A percentile compares a stretch with the other conserved stretches of the same genome.
phyloP scores from a whole-genome alignment of 2,113 vertebrate genomes.

The Burhinus bistriatus region DNA sequence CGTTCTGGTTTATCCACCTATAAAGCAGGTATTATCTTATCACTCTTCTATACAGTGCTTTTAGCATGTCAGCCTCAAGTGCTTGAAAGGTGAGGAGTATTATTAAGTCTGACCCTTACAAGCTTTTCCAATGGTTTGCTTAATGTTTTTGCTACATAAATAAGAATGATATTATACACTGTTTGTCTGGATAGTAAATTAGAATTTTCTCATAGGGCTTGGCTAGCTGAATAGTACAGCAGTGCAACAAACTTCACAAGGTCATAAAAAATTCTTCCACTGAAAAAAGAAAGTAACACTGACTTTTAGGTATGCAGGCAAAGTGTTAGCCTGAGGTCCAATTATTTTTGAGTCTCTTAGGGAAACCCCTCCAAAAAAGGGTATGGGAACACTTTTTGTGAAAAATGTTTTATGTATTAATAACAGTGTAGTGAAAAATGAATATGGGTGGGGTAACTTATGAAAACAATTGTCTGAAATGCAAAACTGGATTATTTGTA shows the following conservation, averaged over 20 bases:
- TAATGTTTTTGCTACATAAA: constrained; percentile 1
- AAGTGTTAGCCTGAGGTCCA: background rate
- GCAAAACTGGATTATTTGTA: background rate
- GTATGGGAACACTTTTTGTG: background rate
- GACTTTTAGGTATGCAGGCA: background rate
- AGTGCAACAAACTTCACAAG: background rate
- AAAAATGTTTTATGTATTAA: background rate
- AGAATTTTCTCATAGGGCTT: background rate
- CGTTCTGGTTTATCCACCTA: constrained; percentile 4
- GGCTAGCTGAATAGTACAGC: background rate
- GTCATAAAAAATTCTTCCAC: background rate
- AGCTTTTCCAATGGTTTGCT: background rate
- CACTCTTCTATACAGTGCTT: constrained; percentile 17
- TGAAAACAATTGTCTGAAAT: background rate
- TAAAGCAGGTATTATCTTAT: constrained; percentile 51
- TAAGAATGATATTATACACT: background rate
- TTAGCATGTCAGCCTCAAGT: constrained; percentile 26
- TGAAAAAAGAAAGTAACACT: background rate
- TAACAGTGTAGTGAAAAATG: background rate
- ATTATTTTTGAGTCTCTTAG: background rate
- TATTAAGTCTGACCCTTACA: constrained; percentile 56
- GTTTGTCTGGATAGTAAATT: background rate
- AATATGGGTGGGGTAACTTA: background rate
- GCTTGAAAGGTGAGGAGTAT: constrained; percentile 14
- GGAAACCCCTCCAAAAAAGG: background rate